Percentiles rank a stretch among this genome's conserved stretches.
Conservation (phyloP, 2,113 vertebrate species). For the Melanostigma gelatinosum region DNA sequence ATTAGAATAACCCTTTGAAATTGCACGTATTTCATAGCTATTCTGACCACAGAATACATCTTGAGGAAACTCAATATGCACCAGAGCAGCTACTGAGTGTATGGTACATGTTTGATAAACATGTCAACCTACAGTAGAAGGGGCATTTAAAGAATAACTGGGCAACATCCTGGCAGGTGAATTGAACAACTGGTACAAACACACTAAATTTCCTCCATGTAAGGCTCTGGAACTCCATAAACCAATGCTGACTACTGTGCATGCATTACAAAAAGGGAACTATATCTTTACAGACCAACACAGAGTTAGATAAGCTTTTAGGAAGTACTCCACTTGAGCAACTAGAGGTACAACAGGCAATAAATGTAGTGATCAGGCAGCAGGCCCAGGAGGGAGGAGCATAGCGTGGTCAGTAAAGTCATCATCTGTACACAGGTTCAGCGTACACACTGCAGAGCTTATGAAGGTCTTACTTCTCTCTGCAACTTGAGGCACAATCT, state of each 20-base stretch:
- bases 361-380: not conserved
- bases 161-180: not conserved
- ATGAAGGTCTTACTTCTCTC: conserved; percentile 24
- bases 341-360: not conserved
- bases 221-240: not conserved
- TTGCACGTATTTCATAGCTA: not conserved
- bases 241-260: too few species aligned
- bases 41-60: not conserved
- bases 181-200: not conserved
- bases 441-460: conserved; percentile 10
- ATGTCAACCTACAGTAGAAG: not conserved
- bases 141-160: not conserved
- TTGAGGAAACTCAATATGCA: not conserved
- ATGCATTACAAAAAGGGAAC: not conserved
- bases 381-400: conserved; percentile 2
- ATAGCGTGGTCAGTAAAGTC: conserved; percentile 22
- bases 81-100: not conserved
- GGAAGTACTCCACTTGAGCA: not conserved
- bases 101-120: not conserved
- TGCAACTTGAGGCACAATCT: conserved; percentile 35
- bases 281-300: not conserved
- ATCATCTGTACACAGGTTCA: conserved; percentile 24
- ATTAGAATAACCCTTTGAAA: not conserved
- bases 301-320: not conserved
- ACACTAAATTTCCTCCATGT: not conserved